These are phyloP conservation scores for Patella depressa DNA, from an alignment of 2,888 invertebrate genomes.

Conservation along the genomic window DNA sequence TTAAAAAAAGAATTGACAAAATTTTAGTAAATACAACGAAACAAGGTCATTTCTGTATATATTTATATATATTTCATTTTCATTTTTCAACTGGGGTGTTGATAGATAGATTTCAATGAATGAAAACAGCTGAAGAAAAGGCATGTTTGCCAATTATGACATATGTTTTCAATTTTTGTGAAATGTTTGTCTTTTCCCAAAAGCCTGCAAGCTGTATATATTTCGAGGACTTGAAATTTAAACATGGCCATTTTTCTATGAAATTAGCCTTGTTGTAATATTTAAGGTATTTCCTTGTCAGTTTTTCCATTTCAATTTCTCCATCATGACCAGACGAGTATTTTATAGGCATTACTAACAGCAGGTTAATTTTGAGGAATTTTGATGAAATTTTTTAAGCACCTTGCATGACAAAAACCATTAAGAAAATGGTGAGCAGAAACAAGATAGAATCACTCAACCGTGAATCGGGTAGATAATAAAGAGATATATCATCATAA, in stretches of 20 bases:
- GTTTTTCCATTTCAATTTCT: no score
- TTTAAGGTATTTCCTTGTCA: no score
- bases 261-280: no score
- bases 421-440: neutral
- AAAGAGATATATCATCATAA: neutral
- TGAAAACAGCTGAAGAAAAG: constrained; percentile 4
- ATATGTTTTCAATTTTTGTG: constrained; percentile 10
- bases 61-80: no score
- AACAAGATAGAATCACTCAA: neutral
- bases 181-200: constrained; percentile 13
- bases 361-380: constrained; percentile 7
- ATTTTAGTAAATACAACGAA: no score
- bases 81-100: neutral
- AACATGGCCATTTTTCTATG: neutral
- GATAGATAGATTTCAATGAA: constrained; percentile 1
- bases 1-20: no score
- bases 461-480: neutral
- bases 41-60: no score
- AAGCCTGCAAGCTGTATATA: neutral
- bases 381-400: neutral
- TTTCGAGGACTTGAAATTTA: constrained; percentile 3
- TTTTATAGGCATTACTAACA: neutral
- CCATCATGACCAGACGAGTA: no score
- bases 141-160: constrained; percentile 11
- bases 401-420: neutral